Evolutionary conservation across 2,113 vertebrate species (phyloP).

Genomic region (Brachyhypopomus occidentalis): DNA sequence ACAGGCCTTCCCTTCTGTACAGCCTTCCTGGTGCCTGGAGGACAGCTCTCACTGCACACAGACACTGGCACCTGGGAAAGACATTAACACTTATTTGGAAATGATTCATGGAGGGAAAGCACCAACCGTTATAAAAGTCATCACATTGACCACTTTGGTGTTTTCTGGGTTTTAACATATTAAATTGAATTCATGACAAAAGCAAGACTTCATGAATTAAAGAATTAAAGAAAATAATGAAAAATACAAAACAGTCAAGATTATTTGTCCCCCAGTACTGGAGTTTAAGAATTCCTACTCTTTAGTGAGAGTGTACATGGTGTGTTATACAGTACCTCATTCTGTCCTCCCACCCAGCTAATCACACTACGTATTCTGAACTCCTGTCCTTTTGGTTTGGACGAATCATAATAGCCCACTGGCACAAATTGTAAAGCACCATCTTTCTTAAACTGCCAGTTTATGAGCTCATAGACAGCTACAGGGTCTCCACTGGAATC

Average conservation of each 20-base stretch:
- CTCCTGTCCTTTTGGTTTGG: conserved; percentile 58
- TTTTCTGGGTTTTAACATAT: too few relatives aligned
- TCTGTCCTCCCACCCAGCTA: conserved; percentile 58
- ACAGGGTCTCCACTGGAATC: conserved; percentile 69
- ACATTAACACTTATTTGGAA: neutral
- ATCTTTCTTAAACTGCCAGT: conserved; percentile 64
- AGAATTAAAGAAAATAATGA: too few relatives aligned
- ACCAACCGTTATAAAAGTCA: too few relatives aligned
- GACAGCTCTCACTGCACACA: conserved; percentile 67
- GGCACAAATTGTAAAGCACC: conserved; percentile 59
- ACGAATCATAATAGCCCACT: conserved; percentile 67
- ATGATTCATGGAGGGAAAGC: too few relatives aligned
- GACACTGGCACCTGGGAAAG: conserved; percentile 63
- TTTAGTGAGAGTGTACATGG: neutral
- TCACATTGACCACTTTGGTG: too few relatives aligned
- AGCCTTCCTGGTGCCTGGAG: conserved; percentile 66
- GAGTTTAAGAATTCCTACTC: too few relatives aligned
- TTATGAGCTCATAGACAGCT: conserved; percentile 68
- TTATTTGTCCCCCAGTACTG: too few relatives aligned
- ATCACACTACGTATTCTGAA: conserved; percentile 61
- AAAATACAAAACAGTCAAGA: too few relatives aligned
- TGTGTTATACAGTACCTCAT: conserved; percentile 49
- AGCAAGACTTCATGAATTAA: too few relatives aligned
- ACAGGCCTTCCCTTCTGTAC: conserved; percentile 66
- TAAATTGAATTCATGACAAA: too few relatives aligned